Evolutionary conservation across 2,797 vertebrate genomes (phyloP).

Genomic region (Astyanax mexicanus): DNA sequence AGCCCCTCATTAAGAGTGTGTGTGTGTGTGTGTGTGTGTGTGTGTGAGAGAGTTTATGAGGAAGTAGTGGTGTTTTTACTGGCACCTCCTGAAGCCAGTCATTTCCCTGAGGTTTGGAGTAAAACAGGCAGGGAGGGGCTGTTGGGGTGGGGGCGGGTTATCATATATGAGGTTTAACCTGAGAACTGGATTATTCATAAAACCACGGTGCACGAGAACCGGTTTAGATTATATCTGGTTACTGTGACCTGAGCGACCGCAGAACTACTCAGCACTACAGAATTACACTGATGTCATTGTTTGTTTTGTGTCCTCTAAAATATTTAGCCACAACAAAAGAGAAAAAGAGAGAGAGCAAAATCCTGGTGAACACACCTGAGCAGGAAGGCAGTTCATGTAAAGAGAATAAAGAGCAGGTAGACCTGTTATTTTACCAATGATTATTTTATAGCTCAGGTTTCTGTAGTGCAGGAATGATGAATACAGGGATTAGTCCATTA

Average conservation of each 20-base stretch:
- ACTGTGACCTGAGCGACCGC: no score
- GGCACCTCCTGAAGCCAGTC: constrained; percentile 22
- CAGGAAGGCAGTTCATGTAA: neutral
- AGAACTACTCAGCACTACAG: no score
- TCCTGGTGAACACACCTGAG: neutral
- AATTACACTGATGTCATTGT: neutral
- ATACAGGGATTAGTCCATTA: neutral
- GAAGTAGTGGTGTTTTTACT: constrained; percentile 42
- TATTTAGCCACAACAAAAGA: constrained; percentile 25
- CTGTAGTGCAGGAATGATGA: neutral
- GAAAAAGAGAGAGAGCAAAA: no score
- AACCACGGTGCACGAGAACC: no score
- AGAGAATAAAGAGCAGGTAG: constrained; percentile 3
- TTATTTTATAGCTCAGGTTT: neutral
- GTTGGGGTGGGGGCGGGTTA: constrained; percentile 2
- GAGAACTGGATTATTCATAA: neutral
- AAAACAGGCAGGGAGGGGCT: neutral
- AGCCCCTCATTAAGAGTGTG: neutral
- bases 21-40: neutral
- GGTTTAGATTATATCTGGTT: no score
- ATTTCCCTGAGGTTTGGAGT: constrained; percentile 13
- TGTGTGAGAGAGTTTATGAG: neutral
- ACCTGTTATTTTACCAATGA: neutral
- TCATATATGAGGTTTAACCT: neutral
- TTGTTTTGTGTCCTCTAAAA: neutral